Conservation (phyloP, 1,140 invertebrate species). For the Rhyacophila brunnea region DNA sequence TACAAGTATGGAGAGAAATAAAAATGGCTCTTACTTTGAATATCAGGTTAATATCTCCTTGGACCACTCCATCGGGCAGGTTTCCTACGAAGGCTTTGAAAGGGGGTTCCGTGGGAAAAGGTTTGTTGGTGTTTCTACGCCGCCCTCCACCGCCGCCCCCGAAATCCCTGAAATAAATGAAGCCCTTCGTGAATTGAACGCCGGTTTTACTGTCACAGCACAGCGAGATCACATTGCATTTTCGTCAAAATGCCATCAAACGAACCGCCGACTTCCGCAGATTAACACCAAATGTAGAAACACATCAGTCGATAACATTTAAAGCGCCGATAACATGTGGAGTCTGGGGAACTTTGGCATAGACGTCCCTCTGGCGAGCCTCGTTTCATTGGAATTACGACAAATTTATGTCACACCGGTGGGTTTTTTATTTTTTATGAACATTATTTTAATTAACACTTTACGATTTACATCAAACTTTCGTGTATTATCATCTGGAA, state of each 20-base stretch:
- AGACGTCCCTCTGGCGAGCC: slow-evolving; percentile 10
- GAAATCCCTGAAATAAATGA: slow-evolving; percentile 45
- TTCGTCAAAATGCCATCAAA: too few species aligned
- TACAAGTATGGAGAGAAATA: not conserved
- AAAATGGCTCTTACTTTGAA: slow-evolving; percentile 60
- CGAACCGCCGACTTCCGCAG: not conserved
- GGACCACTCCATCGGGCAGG: slow-evolving; percentile 82
- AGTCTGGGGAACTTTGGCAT: slow-evolving; percentile 12
- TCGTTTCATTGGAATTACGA: not conserved
- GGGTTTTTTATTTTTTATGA: too few species aligned
- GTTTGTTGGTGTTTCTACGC: slow-evolving; percentile 57
- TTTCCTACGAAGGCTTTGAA: slow-evolving; percentile 93
- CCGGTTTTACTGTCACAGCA: slow-evolving; percentile 30
- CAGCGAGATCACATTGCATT: not conserved
- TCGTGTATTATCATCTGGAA: slow-evolving; percentile 10
- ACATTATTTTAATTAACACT: too few species aligned
- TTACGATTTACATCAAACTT: not conserved
- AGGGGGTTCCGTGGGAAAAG: slow-evolving; percentile 84
- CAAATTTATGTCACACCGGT: too few species aligned
- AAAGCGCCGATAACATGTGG: slow-evolving; percentile 19
- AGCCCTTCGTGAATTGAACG: slow-evolving; percentile 34
- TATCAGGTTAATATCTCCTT: slow-evolving; percentile 89
- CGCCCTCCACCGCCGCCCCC: slow-evolving; percentile 43
- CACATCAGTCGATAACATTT: not conserved
- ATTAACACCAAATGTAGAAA: slow-evolving; percentile 29